Evolutionary conservation across 2,888 invertebrate species (phyloP), one percentile per base, ranked within the genome.

Genomic region (Nephrotoma flavescens): DNA sequence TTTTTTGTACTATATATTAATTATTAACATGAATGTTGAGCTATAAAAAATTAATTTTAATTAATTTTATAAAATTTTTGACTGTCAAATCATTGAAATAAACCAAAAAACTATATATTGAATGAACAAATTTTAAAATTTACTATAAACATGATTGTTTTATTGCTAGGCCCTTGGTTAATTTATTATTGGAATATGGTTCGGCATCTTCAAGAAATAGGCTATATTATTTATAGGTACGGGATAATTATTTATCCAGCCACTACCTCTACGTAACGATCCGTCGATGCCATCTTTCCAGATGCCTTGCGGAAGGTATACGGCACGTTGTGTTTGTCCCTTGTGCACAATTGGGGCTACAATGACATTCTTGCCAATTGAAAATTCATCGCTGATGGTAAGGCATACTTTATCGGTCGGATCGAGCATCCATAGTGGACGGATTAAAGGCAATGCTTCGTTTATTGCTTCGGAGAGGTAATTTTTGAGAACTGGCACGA

Each of bases 281-380:
- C 96, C 95, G 90, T 97, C 97, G 88, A 97, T 96, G 12, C 97
- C 97, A 90, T 98, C 97, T 89, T 95, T 96, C 98, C 98, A 98
- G 0, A 97, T 95, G 0, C 98, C 99, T 42, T 95, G 95, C 0
- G 98, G 98, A 42, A 97, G 93, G 90, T 98, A 98, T 87, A 98
- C 96, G 92, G 96, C 97, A 88, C 96, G 93, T 88, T 95, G 94
- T 42, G 94, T 94, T 71, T 94, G 93, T 0, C 95, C 95, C 0
- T 94, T 93, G 86, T 95, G 92, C 44, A 98, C 90, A 86, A 98
- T 94, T 0, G 98, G 98, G 0, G 98, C 98, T 0, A 98, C 97
- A 45, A 98, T 96, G 0, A 98, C 92, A 90, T 97, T 96, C 88
- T 96, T 96, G 0, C 98, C 98, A 0, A 98, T 94, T 0, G 96